Conservation (phyloP, 1,140 invertebrate species). For the Mamestra configurata region DNA sequence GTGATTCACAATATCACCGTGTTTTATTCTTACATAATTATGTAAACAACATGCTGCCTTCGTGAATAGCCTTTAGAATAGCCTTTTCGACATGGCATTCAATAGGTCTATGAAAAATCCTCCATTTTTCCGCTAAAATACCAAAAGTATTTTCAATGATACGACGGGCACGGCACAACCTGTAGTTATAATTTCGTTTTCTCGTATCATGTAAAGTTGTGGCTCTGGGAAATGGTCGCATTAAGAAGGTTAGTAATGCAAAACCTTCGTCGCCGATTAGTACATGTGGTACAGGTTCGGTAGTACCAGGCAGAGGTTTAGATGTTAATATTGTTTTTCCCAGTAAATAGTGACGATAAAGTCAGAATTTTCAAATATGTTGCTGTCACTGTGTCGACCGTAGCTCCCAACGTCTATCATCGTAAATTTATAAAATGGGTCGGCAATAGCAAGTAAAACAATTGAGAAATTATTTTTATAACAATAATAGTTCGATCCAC, state of each 20-base stretch:
- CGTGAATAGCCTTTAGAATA: constrained; percentile 54
- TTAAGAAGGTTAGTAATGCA: constrained; percentile 44
- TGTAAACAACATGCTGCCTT: constrained; percentile 61
- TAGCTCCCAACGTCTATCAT: constrained; percentile 40
- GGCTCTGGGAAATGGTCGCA: constrained; percentile 47
- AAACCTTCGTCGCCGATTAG: constrained; percentile 55
- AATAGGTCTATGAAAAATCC: constrained; percentile 65
- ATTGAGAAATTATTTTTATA: constrained; percentile 41
- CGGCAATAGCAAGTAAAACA: constrained; percentile 40
- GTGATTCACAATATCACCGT: background rate
- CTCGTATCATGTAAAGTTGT: background rate
- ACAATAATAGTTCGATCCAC: constrained; percentile 31
- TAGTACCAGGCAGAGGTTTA: constrained; percentile 40
- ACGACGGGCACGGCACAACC: constrained; percentile 38
- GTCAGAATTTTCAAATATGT: constrained; percentile 19
- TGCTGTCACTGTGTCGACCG: constrained; percentile 12
- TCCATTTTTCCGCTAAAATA: constrained; percentile 58
- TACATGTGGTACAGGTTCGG: constrained; percentile 34
- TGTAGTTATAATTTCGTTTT: constrained; percentile 46
- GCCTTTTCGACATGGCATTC: constrained; percentile 54
- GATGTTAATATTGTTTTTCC: constrained; percentile 10
- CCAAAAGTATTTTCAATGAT: constrained; percentile 50
- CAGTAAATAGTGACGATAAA: constrained; percentile 34
- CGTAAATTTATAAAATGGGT: constrained; percentile 50
- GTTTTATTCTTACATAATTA: constrained; percentile 58